These are phyloP conservation scores for Mus minutoides DNA, from an alignment of 2,797 vertebrate species.

Conservation along the genomic window DNA sequence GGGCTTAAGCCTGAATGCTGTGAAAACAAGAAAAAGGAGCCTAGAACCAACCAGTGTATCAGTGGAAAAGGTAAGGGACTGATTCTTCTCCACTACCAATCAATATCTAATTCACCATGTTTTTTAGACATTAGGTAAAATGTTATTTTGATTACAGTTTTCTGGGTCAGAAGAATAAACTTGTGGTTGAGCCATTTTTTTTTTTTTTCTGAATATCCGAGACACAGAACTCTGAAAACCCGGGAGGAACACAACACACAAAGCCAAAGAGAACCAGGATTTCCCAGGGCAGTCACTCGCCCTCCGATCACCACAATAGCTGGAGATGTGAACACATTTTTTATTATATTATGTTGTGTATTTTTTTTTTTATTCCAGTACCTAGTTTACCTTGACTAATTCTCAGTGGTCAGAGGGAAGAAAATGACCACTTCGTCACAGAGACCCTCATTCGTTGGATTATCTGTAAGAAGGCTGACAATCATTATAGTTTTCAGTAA, in stretches of 20 bases:
- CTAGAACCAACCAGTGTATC: background rate
- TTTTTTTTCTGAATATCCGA: background rate
- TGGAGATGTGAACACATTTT: background rate
- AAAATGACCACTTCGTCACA: background rate
- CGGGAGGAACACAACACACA: background rate
- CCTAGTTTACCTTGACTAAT: background rate
- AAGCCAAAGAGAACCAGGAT: background rate
- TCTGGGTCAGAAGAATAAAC: slow-evolving; percentile 1
- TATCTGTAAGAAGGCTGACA: background rate
- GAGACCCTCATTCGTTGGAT: background rate
- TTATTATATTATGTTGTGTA: background rate
- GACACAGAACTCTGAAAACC: background rate
- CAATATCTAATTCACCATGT: background rate
- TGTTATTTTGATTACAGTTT: background rate
- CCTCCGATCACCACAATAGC: background rate
- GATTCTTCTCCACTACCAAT: background rate
- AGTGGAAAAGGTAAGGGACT: background rate
- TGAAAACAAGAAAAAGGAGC: background rate
- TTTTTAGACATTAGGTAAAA: background rate
- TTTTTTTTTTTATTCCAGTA: background rate
- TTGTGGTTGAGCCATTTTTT: background rate
- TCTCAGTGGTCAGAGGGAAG: background rate
- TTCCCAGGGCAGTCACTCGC: background rate
- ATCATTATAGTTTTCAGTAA: background rate
- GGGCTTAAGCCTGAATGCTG: background rate